These are phyloP conservation scores for Cyprinodon tularosa DNA, from an alignment of 2,113 vertebrate species.

Conservation along the genomic window DNA sequence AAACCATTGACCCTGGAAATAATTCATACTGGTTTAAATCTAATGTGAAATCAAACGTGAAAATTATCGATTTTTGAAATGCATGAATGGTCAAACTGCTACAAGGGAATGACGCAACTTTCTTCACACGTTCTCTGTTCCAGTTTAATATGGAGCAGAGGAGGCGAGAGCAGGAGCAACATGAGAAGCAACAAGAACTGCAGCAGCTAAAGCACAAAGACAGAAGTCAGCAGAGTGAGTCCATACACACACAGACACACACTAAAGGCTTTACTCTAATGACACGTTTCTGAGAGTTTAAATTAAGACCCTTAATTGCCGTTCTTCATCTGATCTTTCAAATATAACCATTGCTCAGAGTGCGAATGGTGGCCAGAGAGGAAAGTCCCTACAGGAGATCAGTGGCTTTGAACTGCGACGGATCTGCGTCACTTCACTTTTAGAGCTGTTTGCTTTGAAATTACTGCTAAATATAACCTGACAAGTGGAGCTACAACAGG, in stretches of 20 bases:
- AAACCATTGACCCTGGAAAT: no score
- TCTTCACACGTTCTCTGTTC: not conserved
- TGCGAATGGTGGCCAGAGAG: slow-evolving; percentile 19
- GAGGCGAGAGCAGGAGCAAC: slow-evolving; percentile 81
- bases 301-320: not conserved
- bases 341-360: slow-evolving; percentile 20
- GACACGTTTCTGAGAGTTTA: slow-evolving; percentile 14
- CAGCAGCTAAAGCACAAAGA: slow-evolving; percentile 93
- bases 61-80: not conserved
- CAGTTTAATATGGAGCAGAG: slow-evolving; percentile 89
- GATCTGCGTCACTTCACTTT: slow-evolving; percentile 17
- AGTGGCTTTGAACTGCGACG: slow-evolving; percentile 16
- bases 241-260: not conserved
- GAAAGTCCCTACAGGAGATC: slow-evolving; percentile 43
- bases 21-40: no score
- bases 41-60: no score
- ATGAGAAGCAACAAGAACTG: slow-evolving; percentile 91
- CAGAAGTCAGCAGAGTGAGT: slow-evolving; percentile 94
- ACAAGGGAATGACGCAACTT: not conserved
- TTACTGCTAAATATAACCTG: slow-evolving; percentile 59
- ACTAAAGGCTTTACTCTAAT: not conserved
- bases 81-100: not conserved
- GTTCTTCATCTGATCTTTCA: not conserved
- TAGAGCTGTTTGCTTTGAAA: slow-evolving; percentile 52
- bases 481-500: slow-evolving; percentile 40